A percentile compares a stretch with the other conserved stretches of the same genome.
Evolutionary conservation across 2,888 invertebrate genomes (phyloP).

Genomic region (Macrosiphum euphorbiae): DNA sequence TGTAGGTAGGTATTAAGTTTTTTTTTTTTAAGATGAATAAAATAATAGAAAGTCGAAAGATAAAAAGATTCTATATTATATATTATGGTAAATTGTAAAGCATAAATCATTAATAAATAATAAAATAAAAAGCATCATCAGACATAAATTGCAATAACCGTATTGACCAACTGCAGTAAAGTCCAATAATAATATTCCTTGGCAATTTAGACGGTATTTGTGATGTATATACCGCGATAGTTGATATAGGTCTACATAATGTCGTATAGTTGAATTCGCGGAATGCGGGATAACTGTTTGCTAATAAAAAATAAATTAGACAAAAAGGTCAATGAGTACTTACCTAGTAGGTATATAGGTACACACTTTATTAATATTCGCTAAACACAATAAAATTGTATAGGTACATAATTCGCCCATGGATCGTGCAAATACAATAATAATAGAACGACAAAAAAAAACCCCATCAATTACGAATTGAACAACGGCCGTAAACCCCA

Average conservation of each 20-base stretch:
- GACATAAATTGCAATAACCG: not conserved
- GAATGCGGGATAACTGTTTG: not conserved
- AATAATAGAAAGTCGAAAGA: not conserved
- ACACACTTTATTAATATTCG: slow-evolving; percentile 2
- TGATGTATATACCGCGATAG: not conserved
- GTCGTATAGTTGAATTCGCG: not conserved
- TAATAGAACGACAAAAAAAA: not conserved
- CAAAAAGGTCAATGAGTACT: not conserved
- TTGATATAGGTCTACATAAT: not conserved
- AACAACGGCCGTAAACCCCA: not conserved
- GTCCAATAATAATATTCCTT: not conserved
- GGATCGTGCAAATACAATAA: not conserved
- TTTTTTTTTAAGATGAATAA: not conserved
- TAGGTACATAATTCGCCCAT: not conserved
- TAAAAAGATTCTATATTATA: not conserved
- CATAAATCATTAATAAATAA: not conserved
- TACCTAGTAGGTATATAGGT: not conserved
- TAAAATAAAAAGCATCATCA: not conserved
- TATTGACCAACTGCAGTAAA: not conserved
- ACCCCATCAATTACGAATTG: not conserved
- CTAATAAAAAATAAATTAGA: not conserved
- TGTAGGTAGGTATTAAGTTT: not conserved
- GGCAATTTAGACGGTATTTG: not conserved
- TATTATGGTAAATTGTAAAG: not conserved
- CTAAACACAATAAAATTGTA: not conserved